phyloP scores from a whole-genome alignment of 2,113 vertebrate genomes.

The Tapirus terrestris region DNA sequence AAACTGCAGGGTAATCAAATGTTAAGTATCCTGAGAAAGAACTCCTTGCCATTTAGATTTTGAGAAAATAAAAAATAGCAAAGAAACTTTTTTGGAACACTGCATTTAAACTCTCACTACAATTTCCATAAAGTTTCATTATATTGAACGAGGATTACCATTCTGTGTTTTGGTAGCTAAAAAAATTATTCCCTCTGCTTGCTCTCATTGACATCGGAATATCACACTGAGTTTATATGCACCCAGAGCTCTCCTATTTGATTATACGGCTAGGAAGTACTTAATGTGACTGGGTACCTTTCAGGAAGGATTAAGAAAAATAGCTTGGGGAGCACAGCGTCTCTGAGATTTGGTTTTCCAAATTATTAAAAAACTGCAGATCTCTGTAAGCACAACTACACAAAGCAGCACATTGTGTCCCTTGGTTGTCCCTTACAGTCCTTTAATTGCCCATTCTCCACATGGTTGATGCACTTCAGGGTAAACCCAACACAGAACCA shows the following conservation, averaged over 20 bases:
- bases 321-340: neutral
- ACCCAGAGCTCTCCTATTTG: neutral
- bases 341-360: conserved; percentile 29
- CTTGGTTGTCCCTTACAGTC: neutral
- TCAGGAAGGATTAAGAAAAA: conserved; percentile 57
- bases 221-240: neutral
- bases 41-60: conserved; percentile 29
- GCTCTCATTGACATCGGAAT: neutral
- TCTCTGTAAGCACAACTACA: neutral
- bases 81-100: conserved; percentile 37
- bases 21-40: conserved; percentile 43
- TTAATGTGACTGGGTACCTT: neutral
- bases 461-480: neutral
- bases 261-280: neutral
- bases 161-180: conserved; percentile 44
- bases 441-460: neutral
- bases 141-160: conserved; percentile 7
- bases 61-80: conserved; percentile 49
- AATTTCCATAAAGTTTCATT: conserved; percentile 41
- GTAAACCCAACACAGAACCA: neutral
- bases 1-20: conserved; percentile 18
- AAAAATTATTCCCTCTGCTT: conserved; percentile 33
- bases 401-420: neutral
- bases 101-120: neutral
- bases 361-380: conserved; percentile 48